Base-by-base conservation (phyloP, 1,140 invertebrate species). In the Sycophaga agraensis region DNA sequence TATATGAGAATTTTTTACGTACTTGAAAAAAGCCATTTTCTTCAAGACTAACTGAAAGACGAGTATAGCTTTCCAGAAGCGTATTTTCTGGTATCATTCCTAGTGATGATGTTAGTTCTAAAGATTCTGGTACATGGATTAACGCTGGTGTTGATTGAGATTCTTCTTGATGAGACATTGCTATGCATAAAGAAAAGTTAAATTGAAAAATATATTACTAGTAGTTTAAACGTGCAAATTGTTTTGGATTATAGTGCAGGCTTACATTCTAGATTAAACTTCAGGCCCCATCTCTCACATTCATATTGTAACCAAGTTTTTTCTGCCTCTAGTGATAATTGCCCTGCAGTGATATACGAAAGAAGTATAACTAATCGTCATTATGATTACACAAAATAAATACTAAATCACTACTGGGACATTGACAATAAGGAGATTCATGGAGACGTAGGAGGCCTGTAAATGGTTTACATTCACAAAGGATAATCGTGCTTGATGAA, bases 281-380 rank as follows among this genome's bases (percentile, higher is more conserved):
- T 88, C 67, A 89, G 84, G 67, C 89, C 89, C 90, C 89, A 93
- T 70, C 89, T 86, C 76, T 92, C 89, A 74, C 89, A 91, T 81
- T 94, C 91, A 75, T 88, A 92, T 77, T 91, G 91, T 70, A 93
- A 82, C 91, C 91, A 93, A 65, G 89, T 91, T 77, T 91, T 91
- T 82, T 93, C 91, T 64, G 90, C 90, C 78, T 92, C 90, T 73
- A 92, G 82, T 53, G 90, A 91, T 68, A 91, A 83, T 84, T 92
- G 89, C 73, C 90, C 91, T 93, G 82, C 62, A 86, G 82, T 67
- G 66, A 71, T 68, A 64, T 66, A 61, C 59, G 60, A 64, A 63
- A 48, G 48, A 51, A 45, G 12, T 59, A 22, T 53, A 56, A 35
- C 50, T 54, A 62, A 46, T 43, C 34, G 50, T 45, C 14, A 60